phyloP scores from a whole-genome alignment of 2,797 vertebrate genomes.

The Netta rufina region DNA sequence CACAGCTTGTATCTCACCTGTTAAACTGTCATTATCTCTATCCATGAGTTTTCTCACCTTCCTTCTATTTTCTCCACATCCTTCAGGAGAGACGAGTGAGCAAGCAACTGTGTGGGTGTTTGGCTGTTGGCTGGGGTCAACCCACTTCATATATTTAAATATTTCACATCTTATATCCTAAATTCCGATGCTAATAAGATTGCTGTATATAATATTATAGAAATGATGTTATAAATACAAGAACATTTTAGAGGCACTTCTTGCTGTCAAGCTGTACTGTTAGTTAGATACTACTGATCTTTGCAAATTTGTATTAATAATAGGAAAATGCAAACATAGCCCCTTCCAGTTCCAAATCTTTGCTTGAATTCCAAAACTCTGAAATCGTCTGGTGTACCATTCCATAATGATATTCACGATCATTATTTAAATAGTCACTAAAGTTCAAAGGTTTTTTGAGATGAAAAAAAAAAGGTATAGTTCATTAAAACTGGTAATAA shows the following conservation, averaged over 20 bases:
- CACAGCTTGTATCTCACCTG: background rate
- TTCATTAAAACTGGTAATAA: background rate
- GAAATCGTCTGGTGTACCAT: background rate
- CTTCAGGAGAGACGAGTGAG: background rate
- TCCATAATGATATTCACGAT: background rate
- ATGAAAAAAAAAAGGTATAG: no score
- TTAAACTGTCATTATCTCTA: background rate
- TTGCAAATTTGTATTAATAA: background rate
- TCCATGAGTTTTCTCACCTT: background rate
- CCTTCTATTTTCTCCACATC: background rate
- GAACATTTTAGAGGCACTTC: background rate
- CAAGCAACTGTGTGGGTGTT: background rate
- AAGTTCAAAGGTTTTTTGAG: background rate
- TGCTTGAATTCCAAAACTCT: background rate
- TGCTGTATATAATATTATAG: background rate
- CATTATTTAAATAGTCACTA: background rate
- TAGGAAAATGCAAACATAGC: background rate
- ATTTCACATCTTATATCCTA: background rate
- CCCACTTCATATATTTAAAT: background rate
- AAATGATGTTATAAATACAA: background rate
- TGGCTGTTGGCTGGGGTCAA: background rate
- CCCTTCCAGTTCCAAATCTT: background rate
- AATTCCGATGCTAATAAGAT: background rate
- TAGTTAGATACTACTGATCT: background rate
- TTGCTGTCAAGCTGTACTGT: background rate